Base-by-base conservation (phyloP, 1,140 invertebrate genomes). In the Goniozus legneri region DNA sequence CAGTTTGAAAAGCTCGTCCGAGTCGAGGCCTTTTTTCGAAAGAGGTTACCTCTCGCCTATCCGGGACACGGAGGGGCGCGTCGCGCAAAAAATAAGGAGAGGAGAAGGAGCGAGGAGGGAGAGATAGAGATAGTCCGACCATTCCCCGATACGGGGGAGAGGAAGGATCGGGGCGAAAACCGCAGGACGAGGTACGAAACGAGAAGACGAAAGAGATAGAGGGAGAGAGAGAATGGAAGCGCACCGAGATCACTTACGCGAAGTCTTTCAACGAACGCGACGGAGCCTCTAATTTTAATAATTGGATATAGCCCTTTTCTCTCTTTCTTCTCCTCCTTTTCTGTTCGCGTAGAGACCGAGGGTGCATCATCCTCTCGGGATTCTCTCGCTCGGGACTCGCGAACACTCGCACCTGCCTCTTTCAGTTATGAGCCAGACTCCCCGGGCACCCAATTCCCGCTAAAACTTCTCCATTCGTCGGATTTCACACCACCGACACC, bases 281-380 rank as follows among this genome's bases (percentile, higher is more conserved):
- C 51, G 51, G 58, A 63, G 65, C 60, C 62, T 69, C 60, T 67
- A 69, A 69, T 69, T 67, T 67, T 65, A 67, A 69, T 69, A 69
- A 69, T 69, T 67, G 65, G 64, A 62, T 62, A 8, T 43, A 37
- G 24, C 36, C 52, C 54, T 47, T 53, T 58, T 51, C 44, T 22
- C 47, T 54, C 50, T 58, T 47, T 49, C 51, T 49, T 43, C 55
- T 34, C 46, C 44, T 53, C 46, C 47, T 53, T 60, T 56, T 44
- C 38, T 27, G 40, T 34, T 52, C 30, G 21, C 46, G 39, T 59
- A 54, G 47, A 54, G 22, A 18, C 14, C 20, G 4, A 27, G 24
- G n/a, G n/a, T n/a, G n/a, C n/a, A n/a, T n/a, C n/a, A n/a, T n/a
- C n/a, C n/a, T n/a, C n/a, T n/a, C n/a, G n/a, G n/a, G n/a, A n/a